Base-by-base conservation (phyloP, 2,888 invertebrate species). In the Tenthredo scrophulariae region DNA sequence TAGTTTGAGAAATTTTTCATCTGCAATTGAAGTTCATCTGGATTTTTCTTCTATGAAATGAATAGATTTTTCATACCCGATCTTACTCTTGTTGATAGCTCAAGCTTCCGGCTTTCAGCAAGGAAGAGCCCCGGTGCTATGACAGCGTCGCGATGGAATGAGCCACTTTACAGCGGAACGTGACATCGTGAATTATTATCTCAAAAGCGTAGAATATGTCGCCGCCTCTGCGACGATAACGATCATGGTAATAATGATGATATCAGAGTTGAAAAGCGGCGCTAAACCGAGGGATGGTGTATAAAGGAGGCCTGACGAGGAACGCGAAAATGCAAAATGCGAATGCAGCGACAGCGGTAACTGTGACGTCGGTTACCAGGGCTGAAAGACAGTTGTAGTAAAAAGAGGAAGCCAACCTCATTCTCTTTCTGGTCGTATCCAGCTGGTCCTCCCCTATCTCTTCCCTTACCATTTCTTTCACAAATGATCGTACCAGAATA, bases 141-240 rank as follows among this genome's bases (percentile, higher is more conserved):
- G 43, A 74, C 72, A 74, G 26, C 40, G 72, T 74, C 15, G 72
- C n/a, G 43, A 74, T 74, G 72, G 40, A 40, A 43, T 74, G 43
- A 74, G 29, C 72, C 72, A 74, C 72, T 74, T 74, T 43, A 74
- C 7, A 74, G 9, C 9, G n/a, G 72, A 26, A 74, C 72, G 72
- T 74, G 72, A 74, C 72, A 43, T 43, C n/a, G 43, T 43, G 43
- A 74, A 74, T 74, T 74, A 74, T 74, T 74, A 74, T 74, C 40
- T 74, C 72, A 74, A 74, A 74, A 74, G 72, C 72, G 72, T 43
- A 74, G 72, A 74, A 74, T 74, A 74, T 74, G 72, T 74, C 40
- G 72, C 7, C 72, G 40, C 72, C 22, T 22, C n/a, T 43, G 22
- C 43, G 40, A 43, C 43, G 72, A 74, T 74, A 74, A 74, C 72